Conservation (phyloP, 2,797 vertebrate genomes). For the Dicrostonyx torquatus region DNA sequence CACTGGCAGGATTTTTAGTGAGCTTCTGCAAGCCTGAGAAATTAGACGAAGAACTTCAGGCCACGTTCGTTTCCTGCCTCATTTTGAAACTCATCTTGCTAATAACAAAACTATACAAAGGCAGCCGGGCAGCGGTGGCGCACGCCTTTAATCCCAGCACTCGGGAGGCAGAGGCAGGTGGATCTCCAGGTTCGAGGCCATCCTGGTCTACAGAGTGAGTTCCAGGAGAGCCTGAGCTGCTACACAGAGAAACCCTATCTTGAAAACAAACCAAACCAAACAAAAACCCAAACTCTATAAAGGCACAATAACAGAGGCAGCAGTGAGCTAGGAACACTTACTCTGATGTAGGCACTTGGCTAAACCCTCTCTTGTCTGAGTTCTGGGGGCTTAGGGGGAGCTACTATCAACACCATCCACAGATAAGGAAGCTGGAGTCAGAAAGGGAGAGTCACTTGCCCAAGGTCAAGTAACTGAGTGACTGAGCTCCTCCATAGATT, state of each 20-base stretch:
- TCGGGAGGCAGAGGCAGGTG: no score
- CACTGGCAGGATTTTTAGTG: neutral
- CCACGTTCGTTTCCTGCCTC: neutral
- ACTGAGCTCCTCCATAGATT: neutral
- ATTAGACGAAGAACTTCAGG: slow-evolving; percentile 4
- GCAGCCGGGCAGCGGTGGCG: neutral
- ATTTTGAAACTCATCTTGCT: neutral
- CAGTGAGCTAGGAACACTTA: neutral
- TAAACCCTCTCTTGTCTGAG: neutral
- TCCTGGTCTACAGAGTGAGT: no score
- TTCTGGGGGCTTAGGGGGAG: neutral
- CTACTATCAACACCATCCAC: neutral
- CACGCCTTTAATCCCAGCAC: no score
- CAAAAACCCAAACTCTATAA: neutral
- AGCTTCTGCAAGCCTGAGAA: slow-evolving; percentile 10
- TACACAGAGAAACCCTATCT: no score
- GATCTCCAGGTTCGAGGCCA: no score
- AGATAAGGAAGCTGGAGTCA: neutral
- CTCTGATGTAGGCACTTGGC: neutral
- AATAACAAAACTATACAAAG: neutral
- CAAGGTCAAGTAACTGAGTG: neutral
- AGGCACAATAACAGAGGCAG: neutral
- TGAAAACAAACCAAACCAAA: neutral
- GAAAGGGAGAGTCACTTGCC: neutral
- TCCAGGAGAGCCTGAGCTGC: no score